A percentile compares a stretch with the other conserved stretches of the same genome.
Conservation (phyloP, 2,113 vertebrate species). For the Brevimyrus niger region DNA sequence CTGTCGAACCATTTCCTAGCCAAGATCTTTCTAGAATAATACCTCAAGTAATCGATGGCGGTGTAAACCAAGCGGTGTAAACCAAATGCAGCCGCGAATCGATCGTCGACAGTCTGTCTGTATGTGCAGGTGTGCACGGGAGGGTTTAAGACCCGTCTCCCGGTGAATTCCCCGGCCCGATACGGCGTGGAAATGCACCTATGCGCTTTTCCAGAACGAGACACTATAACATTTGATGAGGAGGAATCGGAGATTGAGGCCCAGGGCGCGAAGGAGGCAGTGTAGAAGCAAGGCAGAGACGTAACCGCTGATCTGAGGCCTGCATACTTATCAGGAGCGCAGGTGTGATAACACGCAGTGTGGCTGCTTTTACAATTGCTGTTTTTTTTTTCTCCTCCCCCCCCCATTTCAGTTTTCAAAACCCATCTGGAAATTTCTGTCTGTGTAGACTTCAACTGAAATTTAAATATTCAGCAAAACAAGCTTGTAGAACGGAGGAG, state of each 20-base stretch:
- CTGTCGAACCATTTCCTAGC: background rate
- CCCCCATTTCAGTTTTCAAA: background rate
- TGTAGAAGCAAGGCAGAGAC: background rate
- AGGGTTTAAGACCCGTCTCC: background rate
- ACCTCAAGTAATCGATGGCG: background rate
- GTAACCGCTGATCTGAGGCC: background rate
- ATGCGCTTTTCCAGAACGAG: background rate
- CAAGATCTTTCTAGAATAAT: background rate
- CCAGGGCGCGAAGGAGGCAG: background rate
- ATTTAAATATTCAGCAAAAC: background rate
- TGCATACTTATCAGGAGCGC: background rate
- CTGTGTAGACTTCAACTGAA: background rate
- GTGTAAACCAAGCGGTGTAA: background rate
- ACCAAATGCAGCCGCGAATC: background rate
- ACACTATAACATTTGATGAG: constrained; percentile 2
- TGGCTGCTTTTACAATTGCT: too few species aligned
- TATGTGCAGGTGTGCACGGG: background rate
- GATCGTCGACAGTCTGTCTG: background rate
- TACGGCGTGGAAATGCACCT: background rate
- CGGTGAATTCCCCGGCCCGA: background rate
- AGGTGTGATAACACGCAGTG: background rate
- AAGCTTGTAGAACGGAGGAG: background rate
- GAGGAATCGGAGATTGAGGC: background rate
- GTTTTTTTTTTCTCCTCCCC: background rate
- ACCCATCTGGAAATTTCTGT: background rate